A percentile compares a stretch with the other conserved stretches of the same genome.
Conservation (phyloP, 2,113 vertebrate genomes). For the Oxygymnocypris stewartii region DNA sequence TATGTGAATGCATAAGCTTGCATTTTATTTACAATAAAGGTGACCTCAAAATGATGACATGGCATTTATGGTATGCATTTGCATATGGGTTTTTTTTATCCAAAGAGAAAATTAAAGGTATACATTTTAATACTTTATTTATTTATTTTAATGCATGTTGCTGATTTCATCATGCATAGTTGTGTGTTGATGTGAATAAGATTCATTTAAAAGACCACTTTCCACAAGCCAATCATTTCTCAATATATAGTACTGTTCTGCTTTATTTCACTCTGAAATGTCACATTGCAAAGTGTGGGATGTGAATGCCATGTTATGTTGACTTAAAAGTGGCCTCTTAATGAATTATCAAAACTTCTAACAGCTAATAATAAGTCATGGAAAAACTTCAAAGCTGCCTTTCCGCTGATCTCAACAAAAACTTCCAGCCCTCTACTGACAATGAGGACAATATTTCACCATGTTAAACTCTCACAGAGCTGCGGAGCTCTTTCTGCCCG, state of each 20-base stretch:
- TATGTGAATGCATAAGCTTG: not conserved
- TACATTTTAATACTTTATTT: not conserved
- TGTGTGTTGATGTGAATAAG: not conserved
- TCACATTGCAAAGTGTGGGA: not conserved
- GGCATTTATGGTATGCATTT: not conserved
- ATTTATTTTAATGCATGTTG: not conserved
- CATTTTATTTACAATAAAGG: not conserved
- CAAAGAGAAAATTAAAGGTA: not conserved
- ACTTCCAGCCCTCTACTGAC: constrained; percentile 59
- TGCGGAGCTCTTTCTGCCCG: constrained; percentile 73
- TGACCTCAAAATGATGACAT: not conserved
- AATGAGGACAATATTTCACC: constrained; percentile 69
- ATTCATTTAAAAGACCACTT: not conserved
- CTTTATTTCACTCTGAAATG: not conserved
- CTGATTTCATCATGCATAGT: not conserved
- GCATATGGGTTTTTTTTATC: not conserved
- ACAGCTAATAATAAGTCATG: constrained; percentile 1
- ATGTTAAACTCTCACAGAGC: constrained; percentile 74
- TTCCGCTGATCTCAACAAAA: constrained; percentile 66
- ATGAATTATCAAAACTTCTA: constrained; percentile 18
- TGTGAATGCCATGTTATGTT: not conserved
- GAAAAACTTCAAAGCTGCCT: constrained; percentile 5
- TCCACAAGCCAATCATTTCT: not conserved
- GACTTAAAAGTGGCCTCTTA: constrained; percentile 10
- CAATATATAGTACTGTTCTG: not conserved